Base-by-base conservation (phyloP, 2,888 invertebrate species). In the Nycteola revayana region DNA sequence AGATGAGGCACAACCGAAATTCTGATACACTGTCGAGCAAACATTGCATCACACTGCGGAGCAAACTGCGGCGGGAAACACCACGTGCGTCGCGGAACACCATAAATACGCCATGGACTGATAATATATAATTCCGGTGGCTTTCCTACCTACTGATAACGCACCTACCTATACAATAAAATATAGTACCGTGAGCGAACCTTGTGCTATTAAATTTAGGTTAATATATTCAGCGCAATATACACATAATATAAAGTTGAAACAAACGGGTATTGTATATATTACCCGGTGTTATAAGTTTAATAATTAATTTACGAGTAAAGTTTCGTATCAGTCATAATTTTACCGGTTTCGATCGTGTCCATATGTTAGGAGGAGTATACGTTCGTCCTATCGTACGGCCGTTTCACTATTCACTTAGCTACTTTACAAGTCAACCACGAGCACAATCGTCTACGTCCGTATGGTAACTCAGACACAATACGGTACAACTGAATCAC, bases 41-140 rank as follows among this genome's bases (percentile, higher is more conserved):
- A 81, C 67, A 85, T 87, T 86, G 83, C 87, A 84, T 87, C 87
- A 88, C 73, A 60, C 63, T 61, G 67, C 65, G 59, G 60, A 51
- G 39, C 49, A 49, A 55, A 49, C 55, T 60, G 59, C 60, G 61
- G 67, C 68, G 65, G 60, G 69, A 63, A 65, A 58, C 53, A 75
- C 75, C 78, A 77, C 78, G 75, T 78, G 78, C 40, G 44, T 48
- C 36, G 38, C 40, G 28, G 48, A 39, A 69, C 70, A 76, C 75
- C 73, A 76, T 74, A 42, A 66, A 72, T 60, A 49, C 58, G 49
- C 68, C 72, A 71, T 75, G 50, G 40, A 56, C 52, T 65, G 70
- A 78, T 73, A 74, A 72, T 57, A 60, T 30, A 37, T 46, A 44
- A 37, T 32, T 44, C 43, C 42, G 53, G 56, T 36, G 49, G 53